These are phyloP conservation scores for Dicyrtomina minuta DNA, from an alignment of 2,888 invertebrate species.

Conservation along the genomic window DNA sequence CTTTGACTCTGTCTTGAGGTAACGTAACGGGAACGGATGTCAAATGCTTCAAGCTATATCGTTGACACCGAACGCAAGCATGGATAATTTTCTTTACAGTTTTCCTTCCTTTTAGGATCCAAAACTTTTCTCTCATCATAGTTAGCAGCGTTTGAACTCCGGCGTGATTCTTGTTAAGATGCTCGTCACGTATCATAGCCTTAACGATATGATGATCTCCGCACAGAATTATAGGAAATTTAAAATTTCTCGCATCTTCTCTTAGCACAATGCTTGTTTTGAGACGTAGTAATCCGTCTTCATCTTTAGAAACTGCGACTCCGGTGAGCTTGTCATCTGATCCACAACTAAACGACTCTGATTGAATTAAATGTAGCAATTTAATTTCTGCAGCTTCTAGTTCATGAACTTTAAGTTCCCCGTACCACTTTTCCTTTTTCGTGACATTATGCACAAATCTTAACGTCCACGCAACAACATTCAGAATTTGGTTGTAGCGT, in stretches of 20 bases:
- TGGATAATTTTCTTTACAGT: not conserved
- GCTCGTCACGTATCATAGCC: not conserved
- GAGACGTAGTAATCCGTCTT: not conserved
- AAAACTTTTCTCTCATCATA: not conserved
- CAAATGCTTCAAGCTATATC: not conserved
- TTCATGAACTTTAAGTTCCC: too few species aligned
- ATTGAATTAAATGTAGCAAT: too few species aligned
- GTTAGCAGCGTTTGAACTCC: not conserved
- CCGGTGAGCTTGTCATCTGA: not conserved
- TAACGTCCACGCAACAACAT: too few species aligned
- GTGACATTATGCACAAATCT: too few species aligned
- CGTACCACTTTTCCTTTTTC: too few species aligned
- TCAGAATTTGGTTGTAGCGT: too few species aligned
- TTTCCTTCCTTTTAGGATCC: not conserved
- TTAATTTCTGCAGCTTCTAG: too few species aligned
- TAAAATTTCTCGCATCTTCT: not conserved
- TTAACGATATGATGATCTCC: not conserved
- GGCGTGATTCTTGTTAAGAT: not conserved
- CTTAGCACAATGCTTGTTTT: not conserved
- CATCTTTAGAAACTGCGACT: not conserved
- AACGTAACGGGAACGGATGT: too few species aligned
- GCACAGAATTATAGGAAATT: not conserved
- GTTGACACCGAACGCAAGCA: not conserved
- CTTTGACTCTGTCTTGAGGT: slow-evolving; percentile 53
- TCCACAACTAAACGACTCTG: too few species aligned